These are phyloP conservation scores for Ceyx melanurus DNA, from an alignment of 2,113 vertebrate genomes.

Conservation along the genomic window DNA sequence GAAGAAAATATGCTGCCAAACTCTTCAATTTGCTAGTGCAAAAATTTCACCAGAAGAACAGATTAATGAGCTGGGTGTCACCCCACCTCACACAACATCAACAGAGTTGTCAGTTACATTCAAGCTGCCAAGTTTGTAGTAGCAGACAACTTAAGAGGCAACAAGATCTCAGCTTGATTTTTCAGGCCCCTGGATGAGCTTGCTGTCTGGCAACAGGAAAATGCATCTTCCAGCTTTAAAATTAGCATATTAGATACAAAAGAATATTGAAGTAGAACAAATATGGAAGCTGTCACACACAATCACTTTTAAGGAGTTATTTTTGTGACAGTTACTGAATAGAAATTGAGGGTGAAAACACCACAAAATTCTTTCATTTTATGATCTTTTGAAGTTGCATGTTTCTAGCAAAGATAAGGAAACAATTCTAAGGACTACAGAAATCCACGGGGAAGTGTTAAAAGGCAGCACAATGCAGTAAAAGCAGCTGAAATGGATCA, in stretches of 20 bases:
- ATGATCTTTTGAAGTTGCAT: not conserved
- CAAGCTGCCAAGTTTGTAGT: not conserved
- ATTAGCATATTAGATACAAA: constrained; percentile 46
- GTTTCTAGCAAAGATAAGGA: not conserved
- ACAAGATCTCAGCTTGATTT: constrained; percentile 33
- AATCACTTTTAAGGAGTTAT: not conserved
- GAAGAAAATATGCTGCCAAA: not conserved
- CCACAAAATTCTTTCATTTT: not conserved
- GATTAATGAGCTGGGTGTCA: not conserved
- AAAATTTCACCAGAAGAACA: not conserved
- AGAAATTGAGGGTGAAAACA: not conserved
- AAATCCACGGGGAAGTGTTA: not conserved
- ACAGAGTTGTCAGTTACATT: not conserved
- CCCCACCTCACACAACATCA: not conserved
- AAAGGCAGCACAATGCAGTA: not conserved
- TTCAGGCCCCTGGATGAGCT: not conserved
- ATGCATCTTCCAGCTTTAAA: not conserved
- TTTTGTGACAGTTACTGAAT: not conserved
- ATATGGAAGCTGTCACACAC: constrained; percentile 15
- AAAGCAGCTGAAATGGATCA: not conserved
- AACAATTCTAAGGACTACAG: not conserved
- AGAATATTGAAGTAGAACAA: constrained; percentile 29
- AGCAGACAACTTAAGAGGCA: not conserved
- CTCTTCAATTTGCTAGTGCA: not conserved
- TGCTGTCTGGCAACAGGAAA: constrained; percentile 15